phyloP scores from a whole-genome alignment of 2,113 vertebrate species.

The Myanophis thanlyinensis region DNA sequence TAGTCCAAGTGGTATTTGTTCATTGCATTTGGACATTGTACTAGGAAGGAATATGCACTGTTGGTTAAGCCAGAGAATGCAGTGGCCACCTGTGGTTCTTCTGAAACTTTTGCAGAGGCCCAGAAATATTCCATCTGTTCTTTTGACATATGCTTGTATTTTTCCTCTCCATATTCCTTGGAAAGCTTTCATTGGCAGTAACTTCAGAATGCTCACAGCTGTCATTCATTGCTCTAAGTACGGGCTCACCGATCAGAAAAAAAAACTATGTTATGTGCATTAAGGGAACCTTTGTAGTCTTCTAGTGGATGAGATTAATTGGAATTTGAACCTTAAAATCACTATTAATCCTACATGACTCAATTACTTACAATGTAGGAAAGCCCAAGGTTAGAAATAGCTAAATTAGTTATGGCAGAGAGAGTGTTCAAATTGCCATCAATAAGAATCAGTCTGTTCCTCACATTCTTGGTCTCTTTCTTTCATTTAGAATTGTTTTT shows the following conservation, averaged over 20 bases:
- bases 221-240: conserved; percentile 11
- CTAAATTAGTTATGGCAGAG: not conserved
- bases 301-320: not conserved
- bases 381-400: not conserved
- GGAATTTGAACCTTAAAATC: conserved; percentile 5
- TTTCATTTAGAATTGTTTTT: not conserved
- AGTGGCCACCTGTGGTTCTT: conserved; percentile 2
- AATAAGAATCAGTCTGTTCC: not conserved
- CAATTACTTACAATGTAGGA: not conserved
- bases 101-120: not conserved
- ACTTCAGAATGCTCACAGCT: conserved; percentile 11
- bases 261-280: not conserved
- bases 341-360: not conserved
- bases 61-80: not conserved
- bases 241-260: not conserved
- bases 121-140: conserved; percentile 1
- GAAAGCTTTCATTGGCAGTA: not conserved
- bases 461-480: not conserved
- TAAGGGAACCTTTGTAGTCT: not conserved
- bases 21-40: not conserved
- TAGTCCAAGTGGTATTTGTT: not conserved
- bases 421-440: not conserved
- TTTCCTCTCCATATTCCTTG: not conserved
- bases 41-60: not conserved
- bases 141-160: not conserved